Base-by-base conservation (phyloP, 2,113 vertebrate species). In the Equus przewalskii region DNA sequence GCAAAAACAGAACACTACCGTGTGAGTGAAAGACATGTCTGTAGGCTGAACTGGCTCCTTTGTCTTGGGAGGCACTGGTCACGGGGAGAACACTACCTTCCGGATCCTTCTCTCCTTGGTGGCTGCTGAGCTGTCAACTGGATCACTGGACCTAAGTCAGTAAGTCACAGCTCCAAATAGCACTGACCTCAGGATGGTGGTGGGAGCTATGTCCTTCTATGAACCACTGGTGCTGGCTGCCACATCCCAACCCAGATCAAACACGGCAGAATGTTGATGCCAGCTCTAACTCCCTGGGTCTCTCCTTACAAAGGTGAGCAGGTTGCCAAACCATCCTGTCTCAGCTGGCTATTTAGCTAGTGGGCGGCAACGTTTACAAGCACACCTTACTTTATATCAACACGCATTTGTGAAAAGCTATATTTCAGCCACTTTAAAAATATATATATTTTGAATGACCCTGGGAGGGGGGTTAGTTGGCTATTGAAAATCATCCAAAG, bases 401-500 rank as follows among this genome's bases (percentile, higher is more conserved):
- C 28, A 14, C 24, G 36, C 60, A 62, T 75, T 79, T 95, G 41
- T 91, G 46, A 84, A 91, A 94, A 91, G 36, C 51, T 82, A 0
- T 60, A 73, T 94, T 82, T 79, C 5, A 44, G 36, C 36, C 36
- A 41, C 36, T 41, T 41, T 41, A 41, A 41, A 41, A 41, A 41
- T 41, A 41, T 41, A 41, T 41, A 41, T 41, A 49, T 88, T 67
- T 91, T 83, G 19, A 89, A 58, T 92, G 58, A 49, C 30, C 18
- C 24, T 64, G n/a, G 73, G 36, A 46, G n/a, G 36, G 36, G 36
- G 36, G 36, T 41, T 41, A 75, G 13, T 24, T 92, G 54, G 28
- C 70, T 97, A 10, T n/a, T 78, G 54, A 75, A 88, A 85, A 49
- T 24, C 28, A 81, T 87, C 54, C 44, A 65, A 82, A 84, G 28